A percentile compares a stretch with the other conserved stretches of the same genome.
Evolutionary conservation across 37 sponge, comb jelly and placozoan genomes (phyloP).

Genomic region (Hormiphora californensis): DNA sequence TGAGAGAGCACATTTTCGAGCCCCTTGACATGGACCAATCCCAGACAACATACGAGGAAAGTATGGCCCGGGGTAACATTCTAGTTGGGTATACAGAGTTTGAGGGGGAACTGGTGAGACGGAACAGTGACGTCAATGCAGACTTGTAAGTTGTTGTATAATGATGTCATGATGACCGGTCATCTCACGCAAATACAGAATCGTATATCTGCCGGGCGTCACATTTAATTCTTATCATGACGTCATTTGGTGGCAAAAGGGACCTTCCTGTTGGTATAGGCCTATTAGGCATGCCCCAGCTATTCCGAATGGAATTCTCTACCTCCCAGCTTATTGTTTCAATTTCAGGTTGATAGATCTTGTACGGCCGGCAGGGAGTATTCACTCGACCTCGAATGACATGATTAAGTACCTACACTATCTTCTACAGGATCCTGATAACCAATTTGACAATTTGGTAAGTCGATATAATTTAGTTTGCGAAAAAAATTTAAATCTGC

Average conservation of each 20-base stretch:
- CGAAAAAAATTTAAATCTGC: too few species aligned
- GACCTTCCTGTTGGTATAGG: too few species aligned
- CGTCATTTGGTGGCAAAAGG: too few species aligned
- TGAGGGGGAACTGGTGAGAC: neutral
- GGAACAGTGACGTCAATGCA: neutral
- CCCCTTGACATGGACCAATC: conserved; percentile 5
- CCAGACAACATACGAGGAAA: neutral
- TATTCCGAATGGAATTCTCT: too few species aligned
- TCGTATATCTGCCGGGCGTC: too few species aligned
- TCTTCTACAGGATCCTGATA: neutral
- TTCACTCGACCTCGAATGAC: conserved; percentile 26
- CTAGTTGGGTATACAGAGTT: neutral
- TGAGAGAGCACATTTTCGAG: neutral
- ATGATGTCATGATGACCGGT: too few species aligned
- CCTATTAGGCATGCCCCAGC: too few species aligned
- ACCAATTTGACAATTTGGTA: neutral
- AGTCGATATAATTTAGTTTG: neutral
- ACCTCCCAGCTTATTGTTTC: too few species aligned
- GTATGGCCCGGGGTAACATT: neutral
- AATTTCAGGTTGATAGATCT: conserved; percentile 31
- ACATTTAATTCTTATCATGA: too few species aligned
- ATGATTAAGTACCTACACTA: conserved; percentile 26
- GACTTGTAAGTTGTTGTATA: neutral
- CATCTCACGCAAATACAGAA: too few species aligned
- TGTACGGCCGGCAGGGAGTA: neutral